phyloP scores from a whole-genome alignment of 35 echinoderm and acorn worm species.

The Chiridota heheva region DNA sequence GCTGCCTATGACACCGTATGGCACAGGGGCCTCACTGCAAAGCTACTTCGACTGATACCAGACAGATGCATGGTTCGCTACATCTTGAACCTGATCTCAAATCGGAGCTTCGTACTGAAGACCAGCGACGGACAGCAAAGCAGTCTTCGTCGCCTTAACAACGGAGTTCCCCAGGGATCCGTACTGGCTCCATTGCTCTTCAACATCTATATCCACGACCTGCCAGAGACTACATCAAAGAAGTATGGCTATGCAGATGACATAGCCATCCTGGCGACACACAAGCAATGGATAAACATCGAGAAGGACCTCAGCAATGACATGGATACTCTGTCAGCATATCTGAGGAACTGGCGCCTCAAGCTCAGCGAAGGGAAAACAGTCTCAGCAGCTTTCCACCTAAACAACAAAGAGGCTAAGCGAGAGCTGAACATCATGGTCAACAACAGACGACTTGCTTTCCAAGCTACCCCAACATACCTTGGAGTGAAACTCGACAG shows the following conservation, averaged over 20 bases:
- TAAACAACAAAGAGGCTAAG: constrained; percentile 10
- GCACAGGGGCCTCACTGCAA: neutral
- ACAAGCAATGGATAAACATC: neutral
- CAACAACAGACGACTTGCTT: neutral
- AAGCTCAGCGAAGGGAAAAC: neutral
- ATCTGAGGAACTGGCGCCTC: neutral
- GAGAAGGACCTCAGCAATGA: neutral
- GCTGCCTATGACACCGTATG: constrained; percentile 42
- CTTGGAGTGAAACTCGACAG: neutral
- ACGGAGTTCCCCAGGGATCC: constrained; percentile 42
- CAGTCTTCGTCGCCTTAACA: constrained; percentile 23
- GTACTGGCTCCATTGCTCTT: constrained; percentile 48
- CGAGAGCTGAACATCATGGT: neutral
- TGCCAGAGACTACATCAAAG: constrained; percentile 12
- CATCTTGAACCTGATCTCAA: constrained; percentile 9
- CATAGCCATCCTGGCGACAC: constrained; percentile 20
- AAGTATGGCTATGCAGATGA: constrained; percentile 39
- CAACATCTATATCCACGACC: constrained; percentile 32
- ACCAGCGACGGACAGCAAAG: constrained; percentile 36
- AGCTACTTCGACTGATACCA: constrained; percentile 15
- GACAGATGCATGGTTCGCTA: neutral
- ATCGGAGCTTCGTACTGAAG: constrained; percentile 44
- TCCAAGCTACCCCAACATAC: neutral
- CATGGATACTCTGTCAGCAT: neutral
- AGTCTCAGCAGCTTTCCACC: constrained; percentile 7